Conservation (phyloP, 2,797 vertebrate genomes). For the Chromobotia macracanthus region DNA sequence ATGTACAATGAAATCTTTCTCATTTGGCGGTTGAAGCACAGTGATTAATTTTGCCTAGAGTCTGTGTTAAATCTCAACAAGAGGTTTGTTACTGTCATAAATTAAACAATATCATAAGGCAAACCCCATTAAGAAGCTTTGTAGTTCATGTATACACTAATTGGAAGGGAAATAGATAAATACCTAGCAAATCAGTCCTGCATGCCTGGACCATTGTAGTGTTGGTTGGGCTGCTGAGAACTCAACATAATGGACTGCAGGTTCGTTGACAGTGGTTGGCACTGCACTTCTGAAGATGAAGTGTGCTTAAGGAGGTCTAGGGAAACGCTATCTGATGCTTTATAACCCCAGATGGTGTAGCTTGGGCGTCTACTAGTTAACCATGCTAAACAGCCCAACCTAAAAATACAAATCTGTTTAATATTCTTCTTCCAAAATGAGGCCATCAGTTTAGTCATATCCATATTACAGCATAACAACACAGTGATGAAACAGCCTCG, state of each 20-base stretch:
- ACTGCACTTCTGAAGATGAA: no score
- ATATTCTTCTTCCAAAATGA: background rate
- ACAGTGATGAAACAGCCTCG: background rate
- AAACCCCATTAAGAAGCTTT: constrained; percentile 69
- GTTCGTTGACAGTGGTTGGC: no score
- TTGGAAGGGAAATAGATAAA: constrained; percentile 73
- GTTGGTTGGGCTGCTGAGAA: no score
- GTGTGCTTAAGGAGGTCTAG: background rate
- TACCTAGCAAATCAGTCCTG: no score
- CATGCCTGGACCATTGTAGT: no score
- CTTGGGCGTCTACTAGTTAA: no score
- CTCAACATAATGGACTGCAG: no score
- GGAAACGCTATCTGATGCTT: no score
- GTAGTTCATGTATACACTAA: constrained; percentile 76
- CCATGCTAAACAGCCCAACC: no score
- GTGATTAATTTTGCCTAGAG: constrained; percentile 69
- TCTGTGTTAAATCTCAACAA: constrained; percentile 68
- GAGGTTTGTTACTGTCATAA: constrained; percentile 72
- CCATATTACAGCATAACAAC: background rate
- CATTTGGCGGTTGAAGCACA: constrained; percentile 61
- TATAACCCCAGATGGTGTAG: no score
- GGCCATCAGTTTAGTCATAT: background rate
- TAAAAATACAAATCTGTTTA: background rate
- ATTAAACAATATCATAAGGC: constrained; percentile 74
- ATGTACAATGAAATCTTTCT: constrained; percentile 64